Evolutionary conservation across 2,113 vertebrate species (phyloP).

Genomic region (Cyanoramphus novaezelandiae): DNA sequence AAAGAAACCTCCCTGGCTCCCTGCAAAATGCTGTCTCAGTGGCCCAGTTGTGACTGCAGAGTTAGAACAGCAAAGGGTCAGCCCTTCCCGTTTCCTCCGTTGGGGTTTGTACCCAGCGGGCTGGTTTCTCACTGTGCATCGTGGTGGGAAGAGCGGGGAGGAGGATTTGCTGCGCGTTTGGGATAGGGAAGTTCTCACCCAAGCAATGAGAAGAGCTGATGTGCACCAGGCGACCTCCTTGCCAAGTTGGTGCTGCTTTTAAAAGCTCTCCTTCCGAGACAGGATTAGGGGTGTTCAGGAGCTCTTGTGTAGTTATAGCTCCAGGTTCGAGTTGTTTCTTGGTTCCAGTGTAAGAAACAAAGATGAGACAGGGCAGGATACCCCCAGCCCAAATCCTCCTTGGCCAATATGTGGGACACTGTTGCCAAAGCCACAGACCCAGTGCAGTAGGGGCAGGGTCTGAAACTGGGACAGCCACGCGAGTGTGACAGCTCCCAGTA

Average conservation of each 20-base stretch:
- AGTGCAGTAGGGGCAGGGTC: neutral
- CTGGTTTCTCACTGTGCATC: neutral
- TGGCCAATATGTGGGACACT: neutral
- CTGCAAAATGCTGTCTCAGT: neutral
- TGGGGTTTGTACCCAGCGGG: accelerated
- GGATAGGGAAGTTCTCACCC: neutral
- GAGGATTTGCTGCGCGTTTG: neutral
- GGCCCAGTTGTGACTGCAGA: neutral
- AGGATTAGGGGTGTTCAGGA: neutral
- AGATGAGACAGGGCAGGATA: neutral
- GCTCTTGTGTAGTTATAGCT: neutral
- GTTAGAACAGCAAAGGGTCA: neutral
- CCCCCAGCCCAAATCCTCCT: neutral
- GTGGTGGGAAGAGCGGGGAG: accelerated
- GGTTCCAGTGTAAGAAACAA: neutral
- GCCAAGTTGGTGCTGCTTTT: neutral
- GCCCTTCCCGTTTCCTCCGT: accelerated
- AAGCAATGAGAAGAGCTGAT: neutral
- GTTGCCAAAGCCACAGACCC: neutral
- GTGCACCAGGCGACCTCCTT: neutral
- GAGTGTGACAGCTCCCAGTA: accelerated
- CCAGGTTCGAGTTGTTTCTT: neutral
- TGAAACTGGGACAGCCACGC: neutral
- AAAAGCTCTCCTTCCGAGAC: neutral
- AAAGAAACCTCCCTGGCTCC: neutral